Conservation (phyloP, 2,113 vertebrate species). For the Albula glossodonta region DNA sequence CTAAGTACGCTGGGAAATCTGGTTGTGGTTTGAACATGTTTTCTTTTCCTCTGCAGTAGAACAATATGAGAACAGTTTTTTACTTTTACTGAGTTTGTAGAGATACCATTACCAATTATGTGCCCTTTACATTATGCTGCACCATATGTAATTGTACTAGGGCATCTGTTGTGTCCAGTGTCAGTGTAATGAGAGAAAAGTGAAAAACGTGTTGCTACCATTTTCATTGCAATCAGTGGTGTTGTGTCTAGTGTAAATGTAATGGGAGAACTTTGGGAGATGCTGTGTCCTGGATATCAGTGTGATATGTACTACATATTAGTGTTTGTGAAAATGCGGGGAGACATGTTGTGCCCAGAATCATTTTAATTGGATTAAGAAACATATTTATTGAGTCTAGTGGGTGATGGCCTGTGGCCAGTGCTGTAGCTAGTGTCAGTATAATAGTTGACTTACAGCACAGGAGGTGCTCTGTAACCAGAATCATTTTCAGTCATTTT, state of each 20-base stretch:
- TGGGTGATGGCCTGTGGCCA: too few species aligned
- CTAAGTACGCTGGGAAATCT: too few species aligned
- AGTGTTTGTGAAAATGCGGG: too few species aligned
- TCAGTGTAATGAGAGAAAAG: neutral
- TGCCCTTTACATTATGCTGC: neutral
- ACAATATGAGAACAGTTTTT: too few species aligned
- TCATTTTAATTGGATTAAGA: too few species aligned
- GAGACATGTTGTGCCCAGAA: too few species aligned
- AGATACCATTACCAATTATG: neutral
- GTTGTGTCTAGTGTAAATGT: neutral
- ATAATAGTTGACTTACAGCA: neutral
- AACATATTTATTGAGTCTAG: too few species aligned
- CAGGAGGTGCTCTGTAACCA: neutral
- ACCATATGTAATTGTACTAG: neutral
- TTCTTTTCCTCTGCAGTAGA: too few species aligned
- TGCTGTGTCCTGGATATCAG: too few species aligned
- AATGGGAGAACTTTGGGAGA: neutral
- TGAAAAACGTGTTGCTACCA: neutral
- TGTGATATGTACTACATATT: too few species aligned
- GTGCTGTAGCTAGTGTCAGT: neutral
- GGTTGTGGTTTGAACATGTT: too few species aligned
- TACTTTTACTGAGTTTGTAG: neutral
- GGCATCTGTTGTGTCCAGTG: neutral
- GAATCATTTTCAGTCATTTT: neutral
- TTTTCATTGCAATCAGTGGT: neutral